Percentiles rank a stretch among this genome's conserved stretches.
Conservation (phyloP, 2,797 vertebrate genomes). For the Muscicapa comitata region DNA sequence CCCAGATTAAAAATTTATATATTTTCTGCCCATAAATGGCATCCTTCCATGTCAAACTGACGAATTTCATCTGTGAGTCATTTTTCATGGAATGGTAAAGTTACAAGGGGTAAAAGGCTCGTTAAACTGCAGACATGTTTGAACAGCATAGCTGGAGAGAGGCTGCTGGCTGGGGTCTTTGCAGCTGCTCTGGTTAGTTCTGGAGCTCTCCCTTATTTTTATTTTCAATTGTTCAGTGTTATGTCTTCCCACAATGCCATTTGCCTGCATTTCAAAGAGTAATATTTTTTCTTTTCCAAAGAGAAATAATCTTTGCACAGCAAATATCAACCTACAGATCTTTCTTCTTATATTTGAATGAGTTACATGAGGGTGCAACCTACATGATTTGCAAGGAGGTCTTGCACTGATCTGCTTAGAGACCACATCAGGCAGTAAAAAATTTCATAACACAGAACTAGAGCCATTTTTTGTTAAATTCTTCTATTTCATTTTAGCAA, state of each 20-base stretch:
- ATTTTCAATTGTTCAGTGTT: neutral
- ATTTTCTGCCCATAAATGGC: neutral
- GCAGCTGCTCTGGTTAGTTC: neutral
- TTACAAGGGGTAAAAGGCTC: neutral
- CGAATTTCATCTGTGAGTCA: conserved; percentile 30
- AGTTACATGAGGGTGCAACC: neutral
- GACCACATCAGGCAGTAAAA: neutral
- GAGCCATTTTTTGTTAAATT: neutral
- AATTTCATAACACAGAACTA: neutral
- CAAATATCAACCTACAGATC: neutral
- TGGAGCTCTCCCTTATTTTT: neutral
- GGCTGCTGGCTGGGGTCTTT: neutral
- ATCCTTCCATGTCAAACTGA: neutral
- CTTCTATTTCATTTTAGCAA: neutral
- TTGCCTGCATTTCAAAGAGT: neutral
- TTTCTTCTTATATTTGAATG: neutral
- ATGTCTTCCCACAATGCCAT: neutral
- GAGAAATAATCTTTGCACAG: neutral
- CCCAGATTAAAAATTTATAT: neutral
- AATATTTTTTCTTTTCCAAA: neutral
- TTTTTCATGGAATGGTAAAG: neutral
- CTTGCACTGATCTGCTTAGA: neutral
- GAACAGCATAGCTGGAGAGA: neutral
- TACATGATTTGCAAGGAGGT: neutral
- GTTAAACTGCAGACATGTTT: neutral